These are phyloP conservation scores for Mycteria americana DNA, from an alignment of 2,797 vertebrate genomes.

Conservation along the genomic window DNA sequence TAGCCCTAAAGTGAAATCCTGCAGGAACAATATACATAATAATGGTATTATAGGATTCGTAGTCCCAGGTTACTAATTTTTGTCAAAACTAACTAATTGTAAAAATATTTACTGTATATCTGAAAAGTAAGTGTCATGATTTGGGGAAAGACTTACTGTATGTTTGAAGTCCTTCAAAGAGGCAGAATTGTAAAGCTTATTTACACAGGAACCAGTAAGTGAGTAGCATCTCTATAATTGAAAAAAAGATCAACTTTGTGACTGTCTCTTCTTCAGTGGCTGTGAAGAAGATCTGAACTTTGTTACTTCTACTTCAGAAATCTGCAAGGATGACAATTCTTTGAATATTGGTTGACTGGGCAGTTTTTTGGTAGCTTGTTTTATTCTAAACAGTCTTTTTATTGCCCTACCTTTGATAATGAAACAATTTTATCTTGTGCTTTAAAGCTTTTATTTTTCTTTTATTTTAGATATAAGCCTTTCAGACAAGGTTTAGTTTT, in stretches of 20 bases:
- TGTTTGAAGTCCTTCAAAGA: background rate
- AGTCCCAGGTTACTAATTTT: background rate
- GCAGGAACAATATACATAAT: background rate
- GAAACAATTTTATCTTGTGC: background rate
- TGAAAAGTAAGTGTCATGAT: background rate
- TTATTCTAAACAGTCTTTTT: background rate
- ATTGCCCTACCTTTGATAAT: background rate
- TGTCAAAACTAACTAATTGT: background rate
- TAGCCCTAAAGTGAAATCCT: background rate
- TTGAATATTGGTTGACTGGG: background rate
- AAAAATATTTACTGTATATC: background rate
- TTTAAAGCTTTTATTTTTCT: background rate
- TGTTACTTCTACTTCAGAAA: background rate
- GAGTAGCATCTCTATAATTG: background rate
- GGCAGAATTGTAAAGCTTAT: background rate
- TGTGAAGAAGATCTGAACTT: background rate
- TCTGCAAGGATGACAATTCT: background rate
- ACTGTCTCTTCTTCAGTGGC: background rate
- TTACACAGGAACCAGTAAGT: background rate
- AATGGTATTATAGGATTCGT: background rate
- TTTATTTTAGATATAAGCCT: background rate
- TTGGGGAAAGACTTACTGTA: background rate
- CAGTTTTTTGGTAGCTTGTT: background rate
- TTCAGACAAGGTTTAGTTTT: background rate
- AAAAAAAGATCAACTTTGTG: background rate